Conservation (phyloP, 2,888 invertebrate species). For the Chaitophorus viminalis region DNA sequence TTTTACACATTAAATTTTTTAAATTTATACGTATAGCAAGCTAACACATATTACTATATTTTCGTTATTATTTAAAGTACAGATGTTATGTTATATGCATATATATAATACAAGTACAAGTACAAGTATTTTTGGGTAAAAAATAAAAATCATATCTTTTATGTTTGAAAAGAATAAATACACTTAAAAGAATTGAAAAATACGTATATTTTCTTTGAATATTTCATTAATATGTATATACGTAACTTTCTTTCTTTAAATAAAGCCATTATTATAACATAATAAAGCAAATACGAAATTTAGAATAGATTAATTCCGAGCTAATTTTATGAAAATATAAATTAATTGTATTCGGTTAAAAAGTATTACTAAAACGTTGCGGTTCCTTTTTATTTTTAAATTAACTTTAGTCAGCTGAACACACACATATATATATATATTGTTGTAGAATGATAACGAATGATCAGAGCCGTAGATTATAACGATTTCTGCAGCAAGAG, state of each 20-base stretch:
- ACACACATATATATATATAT: neutral
- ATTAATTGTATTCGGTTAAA: constrained; percentile 25
- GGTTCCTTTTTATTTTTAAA: constrained; percentile 40
- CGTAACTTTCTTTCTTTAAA: too few relatives aligned
- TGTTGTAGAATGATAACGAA: neutral
- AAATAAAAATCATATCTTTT: too few relatives aligned
- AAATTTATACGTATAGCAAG: neutral
- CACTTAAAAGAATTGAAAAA: neutral
- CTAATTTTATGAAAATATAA: constrained; percentile 42
- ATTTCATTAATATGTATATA: neutral
- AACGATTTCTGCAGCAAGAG: neutral
- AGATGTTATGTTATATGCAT: neutral
- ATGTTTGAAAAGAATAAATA: too few relatives aligned
- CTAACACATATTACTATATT: neutral
- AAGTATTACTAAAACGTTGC: neutral
- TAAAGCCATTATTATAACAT: neutral
- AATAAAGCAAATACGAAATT: neutral
- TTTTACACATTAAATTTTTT: neutral
- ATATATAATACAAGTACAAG: neutral
- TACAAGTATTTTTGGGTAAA: too few relatives aligned
- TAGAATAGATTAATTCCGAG: neutral
- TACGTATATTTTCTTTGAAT: neutral
- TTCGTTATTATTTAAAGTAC: neutral
- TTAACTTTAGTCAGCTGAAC: neutral
- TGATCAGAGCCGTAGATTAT: neutral